Conservation (phyloP, 2,797 vertebrate species). For the Podarcis siculus region DNA sequence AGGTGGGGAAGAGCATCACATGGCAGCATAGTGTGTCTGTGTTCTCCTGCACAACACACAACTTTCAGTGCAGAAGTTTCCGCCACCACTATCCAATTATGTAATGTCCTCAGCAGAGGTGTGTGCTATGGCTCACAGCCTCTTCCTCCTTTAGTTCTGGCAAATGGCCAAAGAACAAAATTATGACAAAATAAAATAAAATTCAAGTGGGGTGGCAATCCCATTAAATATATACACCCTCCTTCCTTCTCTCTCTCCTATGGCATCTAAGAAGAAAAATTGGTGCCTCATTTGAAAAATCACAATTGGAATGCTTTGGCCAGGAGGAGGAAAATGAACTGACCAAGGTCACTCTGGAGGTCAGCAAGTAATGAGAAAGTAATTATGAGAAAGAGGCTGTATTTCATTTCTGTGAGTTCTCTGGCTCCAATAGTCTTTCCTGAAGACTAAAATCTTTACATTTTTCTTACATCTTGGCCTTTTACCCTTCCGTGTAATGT, state of each 20-base stretch:
- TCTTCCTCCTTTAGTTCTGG: neutral
- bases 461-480: conserved; percentile 22
- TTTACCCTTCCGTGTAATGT: conserved; percentile 29
- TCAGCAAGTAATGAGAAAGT: conserved; percentile 74
- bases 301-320: conserved; percentile 61
- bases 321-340: conserved; percentile 72
- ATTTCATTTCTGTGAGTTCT: conserved; percentile 68
- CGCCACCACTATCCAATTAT: too few relatives aligned
- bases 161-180: neutral
- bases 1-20: too few relatives aligned
- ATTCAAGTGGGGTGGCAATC: neutral
- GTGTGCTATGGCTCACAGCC: neutral
- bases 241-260: neutral
- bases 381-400: conserved; percentile 65
- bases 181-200: neutral
- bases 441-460: conserved; percentile 52
- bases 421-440: conserved; percentile 63
- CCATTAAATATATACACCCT: neutral
- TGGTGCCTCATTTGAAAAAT: conserved; percentile 26
- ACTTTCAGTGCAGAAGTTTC: neutral
- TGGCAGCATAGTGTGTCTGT: neutral
- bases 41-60: neutral
- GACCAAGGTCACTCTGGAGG: conserved; percentile 67
- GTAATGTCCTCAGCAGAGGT: neutral
- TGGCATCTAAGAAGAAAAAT: neutral